These are phyloP conservation scores for Linnaemya tessellans DNA, from an alignment of 2,888 invertebrate genomes.

Conservation along the genomic window DNA sequence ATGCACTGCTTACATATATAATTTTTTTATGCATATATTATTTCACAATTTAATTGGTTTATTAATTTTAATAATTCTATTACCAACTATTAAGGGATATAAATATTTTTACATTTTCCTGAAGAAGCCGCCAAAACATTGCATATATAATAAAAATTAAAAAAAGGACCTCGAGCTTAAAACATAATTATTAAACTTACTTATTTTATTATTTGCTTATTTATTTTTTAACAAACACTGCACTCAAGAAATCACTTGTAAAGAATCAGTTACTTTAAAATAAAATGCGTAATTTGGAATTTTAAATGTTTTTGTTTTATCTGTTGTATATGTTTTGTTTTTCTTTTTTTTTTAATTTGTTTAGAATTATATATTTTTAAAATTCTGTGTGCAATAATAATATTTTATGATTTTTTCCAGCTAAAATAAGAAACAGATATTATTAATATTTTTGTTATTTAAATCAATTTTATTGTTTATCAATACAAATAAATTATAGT, in stretches of 20 bases:
- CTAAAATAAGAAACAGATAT: conserved; percentile 40
- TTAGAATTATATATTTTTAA: conserved; percentile 1
- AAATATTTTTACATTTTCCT: too few relatives aligned
- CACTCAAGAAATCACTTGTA: conserved; percentile 6
- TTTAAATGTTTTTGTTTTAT: conserved; percentile 16
- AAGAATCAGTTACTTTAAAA: neutral
- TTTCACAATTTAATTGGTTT: too few relatives aligned
- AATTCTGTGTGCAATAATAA: conserved; percentile 33
- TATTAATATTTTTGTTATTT: neutral
- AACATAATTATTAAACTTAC: too few relatives aligned
- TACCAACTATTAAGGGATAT: too few relatives aligned
- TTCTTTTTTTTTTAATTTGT: conserved; percentile 12
- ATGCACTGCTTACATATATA: too few relatives aligned
- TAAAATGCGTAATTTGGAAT: conserved; percentile 63
- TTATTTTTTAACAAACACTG: conserved; percentile 28
- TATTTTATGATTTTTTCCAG: conserved; percentile 3
- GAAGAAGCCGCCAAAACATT: too few relatives aligned
- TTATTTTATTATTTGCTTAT: neutral
- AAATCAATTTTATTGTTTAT: conserved; percentile 1
- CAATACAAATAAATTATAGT: conserved; percentile 23
- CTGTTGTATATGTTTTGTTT: neutral
- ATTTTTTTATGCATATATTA: too few relatives aligned
- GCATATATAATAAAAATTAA: too few relatives aligned
- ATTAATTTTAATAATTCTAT: too few relatives aligned
- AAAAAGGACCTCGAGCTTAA: too few relatives aligned